These are phyloP conservation scores for Drosophila meridiana DNA, from an alignment of 2,888 invertebrate species.

Conservation along the genomic window DNA sequence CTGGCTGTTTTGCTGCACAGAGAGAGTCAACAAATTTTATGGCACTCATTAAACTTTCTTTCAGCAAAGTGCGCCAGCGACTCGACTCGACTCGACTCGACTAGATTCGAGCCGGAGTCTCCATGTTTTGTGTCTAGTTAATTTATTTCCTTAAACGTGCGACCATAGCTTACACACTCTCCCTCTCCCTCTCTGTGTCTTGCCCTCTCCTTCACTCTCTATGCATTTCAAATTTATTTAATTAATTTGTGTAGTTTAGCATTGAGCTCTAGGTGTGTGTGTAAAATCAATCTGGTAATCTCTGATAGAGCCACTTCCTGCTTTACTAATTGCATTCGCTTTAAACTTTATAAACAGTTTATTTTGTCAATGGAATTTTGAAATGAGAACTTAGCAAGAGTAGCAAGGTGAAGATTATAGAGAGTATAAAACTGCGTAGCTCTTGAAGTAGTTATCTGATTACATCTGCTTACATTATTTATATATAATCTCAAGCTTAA, in stretches of 20 bases:
- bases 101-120: constrained; percentile 19
- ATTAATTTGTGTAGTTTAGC: constrained; percentile 64
- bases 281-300: constrained; percentile 59
- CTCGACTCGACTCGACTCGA: constrained; percentile 39
- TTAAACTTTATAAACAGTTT: no score
- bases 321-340: constrained; percentile 5
- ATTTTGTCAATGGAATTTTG: no score
- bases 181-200: neutral
- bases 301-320: neutral
- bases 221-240: constrained; percentile 56
- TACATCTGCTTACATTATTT: no score
- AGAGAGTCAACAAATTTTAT: constrained; percentile 79
- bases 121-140: constrained; percentile 28
- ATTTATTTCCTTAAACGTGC: constrained; percentile 55
- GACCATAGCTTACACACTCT: constrained; percentile 7
- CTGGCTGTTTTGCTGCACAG: constrained; percentile 33
- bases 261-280: constrained; percentile 33
- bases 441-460: no score
- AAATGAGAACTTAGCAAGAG: no score
- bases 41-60: constrained; percentile 79
- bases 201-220: neutral
- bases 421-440: no score
- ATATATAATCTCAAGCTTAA: no score
- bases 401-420: no score
- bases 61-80: constrained; percentile 61